Conservation (phyloP, 2,888 invertebrate species). For the Hetaerina titia region DNA sequence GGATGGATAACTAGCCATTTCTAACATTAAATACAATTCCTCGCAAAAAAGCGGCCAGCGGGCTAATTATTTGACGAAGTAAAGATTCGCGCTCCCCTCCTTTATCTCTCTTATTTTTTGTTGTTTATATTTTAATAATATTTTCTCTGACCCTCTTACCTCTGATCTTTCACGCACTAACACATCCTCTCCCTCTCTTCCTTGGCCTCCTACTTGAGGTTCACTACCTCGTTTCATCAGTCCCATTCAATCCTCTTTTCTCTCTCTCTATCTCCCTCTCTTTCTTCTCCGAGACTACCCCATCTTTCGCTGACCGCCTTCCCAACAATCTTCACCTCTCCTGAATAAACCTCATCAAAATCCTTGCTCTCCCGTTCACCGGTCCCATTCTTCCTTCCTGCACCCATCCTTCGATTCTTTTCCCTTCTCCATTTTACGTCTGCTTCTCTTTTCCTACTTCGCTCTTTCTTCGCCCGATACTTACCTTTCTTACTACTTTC, state of each 20-base stretch:
- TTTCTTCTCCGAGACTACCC: neutral
- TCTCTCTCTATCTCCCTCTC: neutral
- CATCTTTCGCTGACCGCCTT: neutral
- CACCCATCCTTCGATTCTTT: neutral
- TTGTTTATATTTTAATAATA: too few species aligned
- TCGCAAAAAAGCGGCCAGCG: too few species aligned
- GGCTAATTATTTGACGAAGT: too few species aligned
- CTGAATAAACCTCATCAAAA: conserved; percentile 43
- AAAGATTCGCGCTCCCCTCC: neutral
- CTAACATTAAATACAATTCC: too few species aligned
- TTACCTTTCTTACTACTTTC: too few species aligned
- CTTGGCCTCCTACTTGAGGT: too few species aligned
- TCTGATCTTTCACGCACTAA: too few species aligned
- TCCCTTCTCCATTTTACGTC: neutral
- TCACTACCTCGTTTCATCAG: neutral
- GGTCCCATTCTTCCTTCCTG: neutral
- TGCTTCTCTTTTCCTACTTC: neutral
- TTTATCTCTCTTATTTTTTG: neutral
- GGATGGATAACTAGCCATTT: too few species aligned
- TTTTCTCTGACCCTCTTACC: too few species aligned
- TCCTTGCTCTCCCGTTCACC: neutral
- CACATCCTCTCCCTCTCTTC: too few species aligned
- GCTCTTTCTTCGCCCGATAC: neutral
- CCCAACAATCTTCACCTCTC: neutral
- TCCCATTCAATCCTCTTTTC: neutral